Percentiles rank a stretch among this genome's conserved stretches.
These are phyloP conservation scores for Sicus ferrugineus DNA, from an alignment of 2,888 invertebrate genomes.

Conservation along the genomic window DNA sequence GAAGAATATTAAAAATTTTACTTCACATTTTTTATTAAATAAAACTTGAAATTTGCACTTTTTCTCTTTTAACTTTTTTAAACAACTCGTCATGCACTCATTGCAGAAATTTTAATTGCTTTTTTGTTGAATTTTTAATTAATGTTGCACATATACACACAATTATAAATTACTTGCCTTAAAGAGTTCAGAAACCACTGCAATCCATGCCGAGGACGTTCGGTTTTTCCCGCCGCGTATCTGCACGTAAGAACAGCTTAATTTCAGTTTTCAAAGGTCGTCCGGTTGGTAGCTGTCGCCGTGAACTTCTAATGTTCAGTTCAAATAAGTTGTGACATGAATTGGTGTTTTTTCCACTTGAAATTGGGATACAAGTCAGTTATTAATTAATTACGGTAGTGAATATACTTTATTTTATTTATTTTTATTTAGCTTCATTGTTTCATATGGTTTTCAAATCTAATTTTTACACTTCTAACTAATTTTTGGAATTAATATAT, in stretches of 20 bases:
- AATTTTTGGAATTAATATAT: neutral
- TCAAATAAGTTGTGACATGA: neutral
- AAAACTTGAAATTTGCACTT: neutral
- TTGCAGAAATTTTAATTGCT: neutral
- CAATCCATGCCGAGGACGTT: conserved; percentile 14
- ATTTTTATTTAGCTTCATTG: no score
- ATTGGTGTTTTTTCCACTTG: no score
- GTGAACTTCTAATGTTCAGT: neutral
- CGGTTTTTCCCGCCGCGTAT: neutral
- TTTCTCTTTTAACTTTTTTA: neutral
- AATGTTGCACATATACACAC: neutral
- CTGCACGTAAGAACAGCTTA: neutral
- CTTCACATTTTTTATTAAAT: neutral
- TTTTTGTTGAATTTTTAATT: neutral
- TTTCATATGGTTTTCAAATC: neutral
- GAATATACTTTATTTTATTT: neutral
- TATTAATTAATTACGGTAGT: neutral
- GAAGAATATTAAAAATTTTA: neutral
- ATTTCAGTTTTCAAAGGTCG: neutral
- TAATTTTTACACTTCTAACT: neutral
- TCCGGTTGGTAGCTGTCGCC: neutral
- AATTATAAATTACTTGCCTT: neutral
- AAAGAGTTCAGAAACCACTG: no score
- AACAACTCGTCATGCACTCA: neutral
- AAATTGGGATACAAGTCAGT: neutral